Base-by-base conservation (phyloP, 2,888 invertebrate genomes). In the Tenthredo mesomela region DNA sequence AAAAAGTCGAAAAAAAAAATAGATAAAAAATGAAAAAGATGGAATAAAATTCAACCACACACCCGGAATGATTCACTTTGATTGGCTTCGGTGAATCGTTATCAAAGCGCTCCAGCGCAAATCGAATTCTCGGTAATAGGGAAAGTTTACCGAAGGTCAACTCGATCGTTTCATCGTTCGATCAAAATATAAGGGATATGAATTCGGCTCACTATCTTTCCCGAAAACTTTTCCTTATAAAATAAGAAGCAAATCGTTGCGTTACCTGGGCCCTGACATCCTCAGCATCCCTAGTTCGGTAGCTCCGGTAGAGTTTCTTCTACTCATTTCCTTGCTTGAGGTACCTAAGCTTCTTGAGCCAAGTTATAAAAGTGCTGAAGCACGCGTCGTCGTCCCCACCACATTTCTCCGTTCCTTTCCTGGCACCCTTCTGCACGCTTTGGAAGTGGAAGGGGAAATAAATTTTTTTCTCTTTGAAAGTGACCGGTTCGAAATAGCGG, bases 381-480 rank as follows among this genome's bases (percentile, higher is more conserved):
- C 25, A 80, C 58, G 80, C 80, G 80, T 61, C 61, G 29, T 37
- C 58, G 15, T 50, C 61, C 58, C 78, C 47, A 7, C 43, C 33
- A 15, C 40, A 40, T 10, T 43, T 5, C 40, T 37, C 21, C 61
- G 10, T 40, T 21, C 9, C 29, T 47, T 21, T 18, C 54, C n/a
- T n/a, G n/a, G 10, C 77, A 15, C 33, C 61, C 61, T 33, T 25
- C 21, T 21, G 43, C 47, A 9, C 43, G 43, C 65, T n/a, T 43
- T 15, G n/a, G n/a, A 29, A 4, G n/a, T n/a, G 10, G 10, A 12
- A 7, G 33, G 29, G 70, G 85, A 29, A 67, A 83, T 82, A 71
- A 78, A 54, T 78, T 50, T 78, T 75, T 75, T 61, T 77, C 82
- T 80, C 43, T 70, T 84, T 61, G 82, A 77, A 84, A 85, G 50